Conservation (phyloP, 53 echinoderm and acorn worm species). For the Paracentrotus lividus region DNA sequence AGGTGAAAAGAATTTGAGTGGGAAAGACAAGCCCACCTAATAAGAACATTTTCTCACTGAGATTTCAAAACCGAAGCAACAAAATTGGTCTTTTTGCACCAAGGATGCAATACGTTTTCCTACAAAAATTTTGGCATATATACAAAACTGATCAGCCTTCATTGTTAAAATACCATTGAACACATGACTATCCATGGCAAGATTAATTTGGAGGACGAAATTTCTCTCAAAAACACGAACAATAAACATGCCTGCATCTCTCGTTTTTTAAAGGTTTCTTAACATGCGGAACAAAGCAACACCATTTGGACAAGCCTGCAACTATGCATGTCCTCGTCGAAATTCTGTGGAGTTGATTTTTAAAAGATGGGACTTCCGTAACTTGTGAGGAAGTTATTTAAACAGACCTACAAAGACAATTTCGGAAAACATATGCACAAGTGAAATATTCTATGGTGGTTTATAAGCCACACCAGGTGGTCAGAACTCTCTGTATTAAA, state of each 20-base stretch:
- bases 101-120: conserved; percentile 2
- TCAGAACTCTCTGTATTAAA: background rate
- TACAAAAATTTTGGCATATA: conserved; percentile 13
- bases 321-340: background rate
- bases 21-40: background rate
- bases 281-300: background rate
- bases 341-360: background rate
- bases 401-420: background rate
- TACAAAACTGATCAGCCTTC: conserved; percentile 8
- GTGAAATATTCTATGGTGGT: conserved; percentile 28
- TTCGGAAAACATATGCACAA: conserved; percentile 46
- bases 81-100: background rate
- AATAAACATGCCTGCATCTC: no score
- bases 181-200: conserved; percentile 44
- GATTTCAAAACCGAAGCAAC: background rate
- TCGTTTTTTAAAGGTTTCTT: background rate
- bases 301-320: background rate
- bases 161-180: conserved; percentile 41
- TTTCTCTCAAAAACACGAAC: background rate
- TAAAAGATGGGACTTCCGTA: background rate
- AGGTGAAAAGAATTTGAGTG: background rate
- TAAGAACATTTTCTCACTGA: background rate
- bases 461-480: background rate
- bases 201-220: conserved; percentile 26
- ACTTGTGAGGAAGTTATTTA: background rate